Evolutionary conservation across 30 jellyfish, hydroid and myxozoan species (phyloP).

Genomic region (Pseudorhiza aurosa): DNA sequence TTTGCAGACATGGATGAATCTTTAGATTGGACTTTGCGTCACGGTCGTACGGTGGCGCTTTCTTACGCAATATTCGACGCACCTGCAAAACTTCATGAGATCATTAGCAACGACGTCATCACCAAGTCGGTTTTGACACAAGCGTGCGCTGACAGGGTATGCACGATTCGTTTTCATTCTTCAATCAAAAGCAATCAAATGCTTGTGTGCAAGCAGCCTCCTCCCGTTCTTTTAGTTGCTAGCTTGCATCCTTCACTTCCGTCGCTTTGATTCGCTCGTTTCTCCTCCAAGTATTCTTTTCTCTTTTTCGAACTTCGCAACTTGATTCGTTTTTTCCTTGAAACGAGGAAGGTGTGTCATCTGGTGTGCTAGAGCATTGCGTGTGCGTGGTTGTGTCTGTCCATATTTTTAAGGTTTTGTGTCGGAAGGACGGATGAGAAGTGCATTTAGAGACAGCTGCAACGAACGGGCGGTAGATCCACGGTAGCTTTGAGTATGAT

Average conservation of each 20-base stretch:
- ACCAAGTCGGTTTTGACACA: conserved; percentile 58
- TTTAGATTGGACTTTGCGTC: conserved; percentile 85
- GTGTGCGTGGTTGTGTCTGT: too few species aligned
- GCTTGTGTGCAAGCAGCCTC: neutral
- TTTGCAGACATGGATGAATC: conserved; percentile 77
- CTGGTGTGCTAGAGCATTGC: too few species aligned
- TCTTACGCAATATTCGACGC: conserved; percentile 87
- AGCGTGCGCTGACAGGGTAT: conserved; percentile 86
- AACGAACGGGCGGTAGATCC: too few species aligned
- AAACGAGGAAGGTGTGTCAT: too few species aligned
- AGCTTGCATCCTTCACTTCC: too few species aligned
- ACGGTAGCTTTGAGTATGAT: too few species aligned
- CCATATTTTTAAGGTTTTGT: too few species aligned
- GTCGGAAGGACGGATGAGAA: too few species aligned
- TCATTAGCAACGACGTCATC: conserved; percentile 57
- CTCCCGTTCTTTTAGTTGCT: neutral
- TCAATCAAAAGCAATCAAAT: neutral
- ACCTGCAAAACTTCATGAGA: conserved; percentile 57
- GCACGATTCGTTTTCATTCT: conserved; percentile 4
- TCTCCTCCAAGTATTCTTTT: neutral
- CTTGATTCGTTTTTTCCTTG: too few species aligned
- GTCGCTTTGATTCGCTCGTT: too few species aligned
- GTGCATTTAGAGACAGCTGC: too few species aligned
- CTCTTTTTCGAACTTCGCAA: too few species aligned
- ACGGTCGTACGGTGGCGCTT: conserved; percentile 87